Percentiles rank a stretch among this genome's conserved stretches.
Evolutionary conservation across 2,797 vertebrate genomes (phyloP).

Genomic region (Esox lucius): DNA sequence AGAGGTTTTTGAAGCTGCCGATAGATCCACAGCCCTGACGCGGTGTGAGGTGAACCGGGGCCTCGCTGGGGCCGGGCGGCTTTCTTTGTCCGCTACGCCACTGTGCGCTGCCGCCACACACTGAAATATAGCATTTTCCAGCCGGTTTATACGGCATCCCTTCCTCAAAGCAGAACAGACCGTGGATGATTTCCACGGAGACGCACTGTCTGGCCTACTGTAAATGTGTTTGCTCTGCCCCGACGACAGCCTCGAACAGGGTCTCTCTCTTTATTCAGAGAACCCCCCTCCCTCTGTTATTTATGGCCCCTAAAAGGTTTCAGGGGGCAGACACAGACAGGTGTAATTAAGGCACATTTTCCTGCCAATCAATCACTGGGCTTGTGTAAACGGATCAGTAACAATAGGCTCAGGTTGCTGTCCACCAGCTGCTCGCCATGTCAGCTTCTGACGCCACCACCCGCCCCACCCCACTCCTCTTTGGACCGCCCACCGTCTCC

Average conservation of each 20-base stretch:
- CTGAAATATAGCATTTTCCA: slow-evolving; percentile 57
- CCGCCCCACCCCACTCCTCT: slow-evolving; percentile 26
- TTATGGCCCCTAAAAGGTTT: slow-evolving; percentile 56
- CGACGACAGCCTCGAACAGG: slow-evolving; percentile 1
- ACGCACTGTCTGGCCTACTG: slow-evolving; percentile 56
- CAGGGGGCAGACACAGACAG: slow-evolving; percentile 56
- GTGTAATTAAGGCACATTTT: slow-evolving; percentile 71
- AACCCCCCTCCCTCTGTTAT: slow-evolving; percentile 35
- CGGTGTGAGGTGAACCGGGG: slow-evolving; percentile 53
- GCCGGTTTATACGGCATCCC: slow-evolving; percentile 45
- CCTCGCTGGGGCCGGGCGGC: slow-evolving; percentile 36
- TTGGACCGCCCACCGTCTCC: slow-evolving; percentile 59
- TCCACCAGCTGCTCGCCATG: slow-evolving; percentile 62
- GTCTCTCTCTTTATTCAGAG: slow-evolving; percentile 32
- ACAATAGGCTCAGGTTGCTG: slow-evolving; percentile 64
- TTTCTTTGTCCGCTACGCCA: slow-evolving; percentile 49
- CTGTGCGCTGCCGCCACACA: slow-evolving; percentile 23
- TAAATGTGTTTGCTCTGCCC: slow-evolving; percentile 56
- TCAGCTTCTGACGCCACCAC: slow-evolving; percentile 38
- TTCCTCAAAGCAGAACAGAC: slow-evolving; percentile 49
- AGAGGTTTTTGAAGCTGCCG: slow-evolving; percentile 42
- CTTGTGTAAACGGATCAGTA: slow-evolving; percentile 63
- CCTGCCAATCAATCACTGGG: slow-evolving; percentile 69
- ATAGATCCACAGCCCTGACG: slow-evolving; percentile 38
- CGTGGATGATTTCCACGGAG: slow-evolving; percentile 53